Base-by-base conservation (phyloP, 2,797 vertebrate genomes). In the Semaprochilodus insignis region DNA sequence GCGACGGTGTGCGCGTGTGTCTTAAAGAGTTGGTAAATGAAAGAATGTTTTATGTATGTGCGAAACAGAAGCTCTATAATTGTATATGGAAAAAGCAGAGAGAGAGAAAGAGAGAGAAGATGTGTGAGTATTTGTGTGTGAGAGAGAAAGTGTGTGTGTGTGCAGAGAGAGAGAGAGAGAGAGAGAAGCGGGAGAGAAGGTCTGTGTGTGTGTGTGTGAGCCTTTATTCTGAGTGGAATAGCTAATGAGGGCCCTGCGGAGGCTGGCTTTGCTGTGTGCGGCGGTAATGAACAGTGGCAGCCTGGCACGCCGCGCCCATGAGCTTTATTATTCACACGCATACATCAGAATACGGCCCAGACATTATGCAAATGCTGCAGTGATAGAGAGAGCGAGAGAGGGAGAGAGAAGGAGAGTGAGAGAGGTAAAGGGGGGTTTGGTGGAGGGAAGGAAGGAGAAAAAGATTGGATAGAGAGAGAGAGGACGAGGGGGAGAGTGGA, bases 251-350 rank as follows among this genome's bases (percentile, higher is more conserved):
- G 82, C 86, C 89, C 89, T 81, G 83, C 84, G 86, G 91, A 91
- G 88, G 87, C 83, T 76, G 77, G 87, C 88, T 86, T 88, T 84
- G 88, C 85, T 57, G 86, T 57, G 83, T 85, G 40, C 77, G 81
- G 78, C 80, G 83, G 80, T 92, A 92, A 92, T 90, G 90, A 92
- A 91, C 88, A 89, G 86, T 88, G 89, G 86, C 88, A 90, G 88
- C 77, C 88, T 87, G 82, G 88, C 90, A 90, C 81, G 76, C 86
- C 82, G 86, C 88, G 84, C 87, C 88, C 88, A 89, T 86, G 83
- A 87, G 88, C 87, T 90, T 90, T 90, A 92, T 91, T 92, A 92
- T 92, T 91, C 90, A 90, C 90, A 87, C 86, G 86, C 89, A 92
- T 91, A 90, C 90, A 92, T 90, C 90, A 92, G 90, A 92, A 92